Evolutionary conservation across 2,888 invertebrate species (phyloP), one percentile per base, ranked within the genome.

Genomic region (Gymnosoma rotundatum): DNA sequence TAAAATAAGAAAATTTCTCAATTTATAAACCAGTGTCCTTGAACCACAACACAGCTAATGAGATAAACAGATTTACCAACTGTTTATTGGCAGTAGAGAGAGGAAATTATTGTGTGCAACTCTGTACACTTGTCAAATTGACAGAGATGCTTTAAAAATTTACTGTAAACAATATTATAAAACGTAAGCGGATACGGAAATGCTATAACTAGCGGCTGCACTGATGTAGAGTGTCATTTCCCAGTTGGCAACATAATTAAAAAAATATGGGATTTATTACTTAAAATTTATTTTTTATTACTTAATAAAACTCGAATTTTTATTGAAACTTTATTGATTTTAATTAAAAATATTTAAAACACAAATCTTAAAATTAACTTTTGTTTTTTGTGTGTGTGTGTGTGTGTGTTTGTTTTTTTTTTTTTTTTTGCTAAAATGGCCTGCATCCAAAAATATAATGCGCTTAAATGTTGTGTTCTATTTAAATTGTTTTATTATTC

Each of bases 11-110:
- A 21, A 72, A 75, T 67, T 83, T 76, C 63, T 48, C 73, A 80
- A 76, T 83, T 80, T 80, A 72, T 69, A 67, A 69, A 56, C 21
- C 64, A 69, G 42, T 64, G 76, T 73, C 83, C 83, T 81, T 84
- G 83, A 84, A 81, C 78, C 52, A 14, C 20, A 42, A 21, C n/a
- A 58, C 48, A 54, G 36, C 14, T 32, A 73, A 52, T 8, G 21
- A 21, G 45, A 50, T 67, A 42, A 72, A 66, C 21, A 32, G 4
- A 50, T 36, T n/a, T 45, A 9, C 3, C 36, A 32, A 67, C n/a
- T 52, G 20, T 42, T 25, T 56, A 50, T 80, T 80, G 83, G 80
- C 80, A 78, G 38, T 56, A 72, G 25, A 25, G 83, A 64, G 45
- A 74, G 83, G 79, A 80, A 83, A 73, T 38, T 6, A 5, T 5